phyloP scores from a whole-genome alignment of 2,888 invertebrate genomes.

The Zootermopsis nevadensis region DNA sequence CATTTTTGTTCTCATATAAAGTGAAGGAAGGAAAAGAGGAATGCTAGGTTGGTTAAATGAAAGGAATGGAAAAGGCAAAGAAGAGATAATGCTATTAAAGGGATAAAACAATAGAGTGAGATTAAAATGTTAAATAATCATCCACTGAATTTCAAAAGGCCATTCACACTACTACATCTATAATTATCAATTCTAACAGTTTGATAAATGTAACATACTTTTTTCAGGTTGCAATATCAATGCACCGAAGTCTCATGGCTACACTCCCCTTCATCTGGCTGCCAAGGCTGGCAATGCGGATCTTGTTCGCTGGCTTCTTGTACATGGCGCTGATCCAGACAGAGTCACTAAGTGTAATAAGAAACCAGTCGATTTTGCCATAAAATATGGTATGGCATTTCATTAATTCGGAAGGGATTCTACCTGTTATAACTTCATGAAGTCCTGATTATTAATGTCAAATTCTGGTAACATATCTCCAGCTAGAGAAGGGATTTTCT shows the following conservation, averaged over 20 bases:
- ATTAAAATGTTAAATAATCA: no score
- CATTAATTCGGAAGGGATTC: background rate
- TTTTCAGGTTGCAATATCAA: conserved; percentile 41
- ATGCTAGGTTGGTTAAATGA: no score
- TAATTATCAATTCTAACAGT: no score
- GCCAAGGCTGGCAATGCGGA: conserved; percentile 37
- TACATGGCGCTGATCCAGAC: conserved; percentile 41
- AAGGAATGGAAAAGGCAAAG: no score
- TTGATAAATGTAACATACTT: background rate
- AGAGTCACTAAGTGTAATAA: conserved; percentile 2
- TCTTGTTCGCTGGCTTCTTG: conserved; percentile 44
- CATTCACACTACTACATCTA: no score
- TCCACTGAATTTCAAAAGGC: no score
- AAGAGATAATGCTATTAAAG: no score
- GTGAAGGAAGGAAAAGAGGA: no score
- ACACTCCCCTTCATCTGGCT: conserved; percentile 47
- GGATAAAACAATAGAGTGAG: no score
- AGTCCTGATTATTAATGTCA: no score
- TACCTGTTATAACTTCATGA: background rate
- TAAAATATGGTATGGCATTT: conserved; percentile 21
- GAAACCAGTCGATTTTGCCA: conserved; percentile 41
- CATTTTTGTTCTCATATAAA: no score
- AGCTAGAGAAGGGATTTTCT: no score
- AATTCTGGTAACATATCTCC: background rate
- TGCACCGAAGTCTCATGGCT: conserved; percentile 34